phyloP scores from a whole-genome alignment of 2,113 vertebrate genomes.

The Pristiophorus japonicus region DNA sequence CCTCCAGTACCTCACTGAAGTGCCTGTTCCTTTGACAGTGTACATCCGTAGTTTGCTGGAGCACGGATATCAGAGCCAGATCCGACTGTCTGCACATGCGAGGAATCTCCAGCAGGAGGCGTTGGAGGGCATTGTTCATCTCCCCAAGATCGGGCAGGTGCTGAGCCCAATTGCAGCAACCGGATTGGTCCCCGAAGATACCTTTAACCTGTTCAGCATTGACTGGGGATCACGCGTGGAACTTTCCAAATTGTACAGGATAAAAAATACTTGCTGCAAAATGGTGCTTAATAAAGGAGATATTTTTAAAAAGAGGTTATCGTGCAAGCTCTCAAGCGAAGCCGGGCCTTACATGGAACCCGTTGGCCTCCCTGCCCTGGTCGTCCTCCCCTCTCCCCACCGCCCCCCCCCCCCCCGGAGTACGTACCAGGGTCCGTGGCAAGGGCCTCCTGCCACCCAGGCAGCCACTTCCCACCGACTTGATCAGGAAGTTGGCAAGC shows the following conservation, averaged over 20 bases:
- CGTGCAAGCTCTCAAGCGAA: not conserved
- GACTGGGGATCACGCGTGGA: not conserved
- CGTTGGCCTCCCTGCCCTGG: not conserved
- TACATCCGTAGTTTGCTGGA: not conserved
- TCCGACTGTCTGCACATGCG: not conserved
- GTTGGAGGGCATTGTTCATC: not conserved
- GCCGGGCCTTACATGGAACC: not conserved
- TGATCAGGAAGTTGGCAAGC: not conserved
- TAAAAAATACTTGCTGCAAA: not conserved
- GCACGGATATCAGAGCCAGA: not conserved
- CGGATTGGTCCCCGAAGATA: not conserved
- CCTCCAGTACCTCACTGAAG: not conserved
- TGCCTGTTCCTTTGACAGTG: not conserved
- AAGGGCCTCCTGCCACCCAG: not conserved
- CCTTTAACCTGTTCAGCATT: too few relatives aligned
- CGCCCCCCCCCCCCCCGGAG: not conserved
- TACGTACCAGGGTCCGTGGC: not conserved
- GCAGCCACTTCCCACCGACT: not conserved
- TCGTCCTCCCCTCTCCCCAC: not conserved
- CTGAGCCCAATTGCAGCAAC: not conserved
- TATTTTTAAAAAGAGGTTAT: not conserved
- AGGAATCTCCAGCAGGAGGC: not conserved
- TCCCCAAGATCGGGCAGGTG: not conserved
- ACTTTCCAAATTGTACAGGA: not conserved
- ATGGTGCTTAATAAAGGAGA: not conserved